Evolutionary conservation across 2,113 vertebrate species (phyloP).

Genomic region (Puntigrus tetrazona): DNA sequence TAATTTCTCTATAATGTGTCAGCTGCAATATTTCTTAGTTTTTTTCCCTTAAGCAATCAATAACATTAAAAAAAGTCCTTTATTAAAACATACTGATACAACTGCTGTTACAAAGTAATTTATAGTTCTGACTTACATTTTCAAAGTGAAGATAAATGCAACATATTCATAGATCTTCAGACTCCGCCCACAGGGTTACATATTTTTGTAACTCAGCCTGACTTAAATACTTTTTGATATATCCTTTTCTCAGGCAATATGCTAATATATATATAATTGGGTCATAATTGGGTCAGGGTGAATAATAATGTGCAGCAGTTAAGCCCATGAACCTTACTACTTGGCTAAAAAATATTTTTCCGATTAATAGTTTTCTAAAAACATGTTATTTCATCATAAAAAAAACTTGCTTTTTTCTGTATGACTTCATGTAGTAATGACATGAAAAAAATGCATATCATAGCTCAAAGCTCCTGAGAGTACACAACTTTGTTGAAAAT

Average conservation of each 20-base stretch:
- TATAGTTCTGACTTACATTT: too few species aligned
- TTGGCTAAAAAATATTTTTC: neutral
- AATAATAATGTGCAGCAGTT: neutral
- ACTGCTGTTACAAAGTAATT: neutral
- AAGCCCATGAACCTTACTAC: neutral
- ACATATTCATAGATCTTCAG: too few species aligned
- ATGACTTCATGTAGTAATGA: neutral
- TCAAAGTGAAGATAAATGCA: too few species aligned
- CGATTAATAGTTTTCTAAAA: neutral
- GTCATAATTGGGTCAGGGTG: neutral
- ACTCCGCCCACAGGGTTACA: too few species aligned
- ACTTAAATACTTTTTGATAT: too few species aligned
- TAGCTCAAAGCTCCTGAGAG: neutral
- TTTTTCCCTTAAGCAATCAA: too few species aligned
- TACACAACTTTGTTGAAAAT: conserved; percentile 12
- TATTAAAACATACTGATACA: neutral
- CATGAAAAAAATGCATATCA: neutral
- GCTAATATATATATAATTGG: too few species aligned
- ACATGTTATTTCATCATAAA: neutral
- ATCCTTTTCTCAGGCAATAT: too few species aligned
- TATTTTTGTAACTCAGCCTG: too few species aligned
- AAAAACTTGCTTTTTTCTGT: neutral
- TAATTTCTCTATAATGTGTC: too few species aligned
- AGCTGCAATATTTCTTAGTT: too few species aligned
- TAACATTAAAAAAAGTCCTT: too few species aligned